Base-by-base conservation (phyloP, 2,797 vertebrate genomes). In the Lacerta bilineata region DNA sequence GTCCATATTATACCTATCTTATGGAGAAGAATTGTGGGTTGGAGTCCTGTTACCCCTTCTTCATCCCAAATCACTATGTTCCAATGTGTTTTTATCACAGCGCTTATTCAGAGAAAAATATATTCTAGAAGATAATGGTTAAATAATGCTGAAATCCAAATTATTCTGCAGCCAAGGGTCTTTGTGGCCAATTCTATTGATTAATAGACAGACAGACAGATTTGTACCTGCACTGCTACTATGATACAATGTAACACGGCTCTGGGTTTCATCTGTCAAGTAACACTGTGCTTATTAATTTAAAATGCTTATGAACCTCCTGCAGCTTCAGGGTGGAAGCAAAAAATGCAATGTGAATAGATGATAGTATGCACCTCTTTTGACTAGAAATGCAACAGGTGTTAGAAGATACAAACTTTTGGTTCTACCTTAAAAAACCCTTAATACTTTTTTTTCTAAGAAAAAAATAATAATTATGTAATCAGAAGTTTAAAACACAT, bases 341-440 rank as follows among this genome's bases (percentile, higher is more conserved):
- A 43, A 18, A 39, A 43, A 20, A 71, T 61, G 27, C 36, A n/a
- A 89, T 87, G 2, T n/a, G 3, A 61, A 25, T 0, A 80, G 86
- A 15, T 8, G 84, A 87, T 2, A 88, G 9, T 11, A 17, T 36
- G 90, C 88, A 91, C 33, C 27, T 25, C 90, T 90, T 55, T 55
- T 55, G 50, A 55, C 89, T 83, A 90, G 83, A 77, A 5, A 11
- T 15, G 85, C 86, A 89, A 95, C 91, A 91, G 92, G 88, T 94
- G 93, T 84, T 92, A 43, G 39, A 75, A 85, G 91, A 87, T 69
- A 36, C 71, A 23, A 84, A 75, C 50, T 74, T 80, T 17, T 15
- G 59, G 8, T 69, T 74, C 17, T 3, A 83, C 33, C 75, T 59
- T 3, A 59, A 89, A 92, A 93, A 84, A 91, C 87, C 10, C 4